Evolutionary conservation across 2,888 invertebrate species (phyloP).

Genomic region (Chloroclysta siterata): DNA sequence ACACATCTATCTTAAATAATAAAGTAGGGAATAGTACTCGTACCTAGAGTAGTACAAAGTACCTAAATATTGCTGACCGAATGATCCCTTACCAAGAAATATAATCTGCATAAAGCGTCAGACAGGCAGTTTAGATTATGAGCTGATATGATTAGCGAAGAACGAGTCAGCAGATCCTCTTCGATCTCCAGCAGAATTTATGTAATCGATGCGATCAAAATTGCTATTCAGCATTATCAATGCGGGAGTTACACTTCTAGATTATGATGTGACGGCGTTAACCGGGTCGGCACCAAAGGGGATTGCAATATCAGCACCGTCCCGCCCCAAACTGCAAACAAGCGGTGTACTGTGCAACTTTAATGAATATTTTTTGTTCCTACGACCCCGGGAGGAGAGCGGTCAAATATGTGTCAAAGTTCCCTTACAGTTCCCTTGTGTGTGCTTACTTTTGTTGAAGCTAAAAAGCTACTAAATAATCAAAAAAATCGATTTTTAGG

Average conservation of each 20-base stretch:
- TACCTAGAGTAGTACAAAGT: no score
- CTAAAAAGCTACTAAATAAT: no score
- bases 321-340: constrained; percentile 50
- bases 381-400: constrained; percentile 25
- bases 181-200: background rate
- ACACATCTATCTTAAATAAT: no score
- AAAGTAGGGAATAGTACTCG: no score
- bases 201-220: background rate
- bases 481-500: no score
- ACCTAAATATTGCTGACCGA: background rate
- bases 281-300: constrained; percentile 42
- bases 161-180: background rate
- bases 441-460: constrained; percentile 2
- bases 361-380: constrained; percentile 49
- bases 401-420: constrained; percentile 33
- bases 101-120: background rate
- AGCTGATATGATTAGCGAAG: background rate
- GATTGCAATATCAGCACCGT: constrained; percentile 55
- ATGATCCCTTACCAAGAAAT: background rate
- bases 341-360: constrained; percentile 46
- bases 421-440: constrained; percentile 14
- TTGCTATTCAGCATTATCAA: background rate
- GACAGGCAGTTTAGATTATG: background rate
- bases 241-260: constrained; percentile 15
- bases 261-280: constrained; percentile 24